Evolutionary conservation across 2,113 vertebrate genomes (phyloP).

Genomic region (Pterocles orientalis): DNA sequence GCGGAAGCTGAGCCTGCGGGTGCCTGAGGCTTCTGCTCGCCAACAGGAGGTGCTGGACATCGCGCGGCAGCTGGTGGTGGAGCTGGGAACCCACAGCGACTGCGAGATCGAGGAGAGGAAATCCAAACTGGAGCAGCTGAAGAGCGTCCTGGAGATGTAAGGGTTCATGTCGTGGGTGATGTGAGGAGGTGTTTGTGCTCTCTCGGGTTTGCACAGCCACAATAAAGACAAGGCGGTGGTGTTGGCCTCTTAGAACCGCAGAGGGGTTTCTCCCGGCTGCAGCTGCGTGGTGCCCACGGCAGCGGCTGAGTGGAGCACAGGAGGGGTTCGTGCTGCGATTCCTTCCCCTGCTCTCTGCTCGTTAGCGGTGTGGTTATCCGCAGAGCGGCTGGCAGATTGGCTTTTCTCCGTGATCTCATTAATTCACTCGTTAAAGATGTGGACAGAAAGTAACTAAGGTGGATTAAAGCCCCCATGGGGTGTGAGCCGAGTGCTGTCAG

Average conservation of each 20-base stretch:
- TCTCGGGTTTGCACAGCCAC: background rate
- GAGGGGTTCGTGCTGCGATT: background rate
- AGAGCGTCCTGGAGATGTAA: slow-evolving; percentile 98
- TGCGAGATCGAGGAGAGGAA: slow-evolving; percentile 94
- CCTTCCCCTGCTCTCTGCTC: background rate
- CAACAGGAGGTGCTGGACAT: slow-evolving; percentile 96
- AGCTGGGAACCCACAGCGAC: slow-evolving; percentile 86
- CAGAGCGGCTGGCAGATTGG: background rate
- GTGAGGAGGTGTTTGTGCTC: background rate
- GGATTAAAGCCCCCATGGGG: background rate
- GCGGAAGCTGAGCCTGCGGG: background rate
- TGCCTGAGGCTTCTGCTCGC: background rate
- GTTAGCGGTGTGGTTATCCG: background rate
- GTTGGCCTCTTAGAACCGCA: background rate
- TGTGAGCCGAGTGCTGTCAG: background rate
- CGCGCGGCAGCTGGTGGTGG: slow-evolving; percentile 87
- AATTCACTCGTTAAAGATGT: background rate
- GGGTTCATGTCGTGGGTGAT: background rate
- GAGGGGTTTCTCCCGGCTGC: background rate
- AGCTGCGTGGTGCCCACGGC: background rate
- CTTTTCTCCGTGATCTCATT: background rate
- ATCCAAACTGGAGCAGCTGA: slow-evolving; percentile 95
- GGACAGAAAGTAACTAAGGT: background rate
- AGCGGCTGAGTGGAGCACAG: background rate
- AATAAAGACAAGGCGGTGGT: background rate